phyloP scores from a whole-genome alignment of 2,888 invertebrate genomes.

The Meganola albula region DNA sequence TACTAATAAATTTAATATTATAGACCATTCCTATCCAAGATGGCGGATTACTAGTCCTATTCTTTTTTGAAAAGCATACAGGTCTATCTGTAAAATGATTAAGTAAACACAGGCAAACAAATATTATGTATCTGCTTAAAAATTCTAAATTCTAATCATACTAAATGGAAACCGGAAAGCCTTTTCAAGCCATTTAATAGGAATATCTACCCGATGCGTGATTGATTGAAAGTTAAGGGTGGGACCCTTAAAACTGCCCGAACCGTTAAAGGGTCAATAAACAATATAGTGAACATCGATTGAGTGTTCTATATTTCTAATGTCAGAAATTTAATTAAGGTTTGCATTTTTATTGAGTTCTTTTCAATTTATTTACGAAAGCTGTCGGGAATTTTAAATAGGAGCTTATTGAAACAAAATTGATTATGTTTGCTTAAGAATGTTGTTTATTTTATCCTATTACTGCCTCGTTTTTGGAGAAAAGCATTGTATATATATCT shows the following conservation, averaged over 20 bases:
- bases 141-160: neutral
- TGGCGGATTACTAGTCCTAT: too few species aligned
- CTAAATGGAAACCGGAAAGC: neutral
- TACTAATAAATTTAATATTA: too few species aligned
- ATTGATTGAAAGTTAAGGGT: slow-evolving; percentile 23
- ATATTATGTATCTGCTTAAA: too few species aligned
- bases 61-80: too few species aligned
- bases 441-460: too few species aligned
- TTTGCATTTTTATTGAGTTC: slow-evolving; percentile 1
- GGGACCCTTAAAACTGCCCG: slow-evolving; percentile 16
- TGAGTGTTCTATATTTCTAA: slow-evolving; percentile 14
- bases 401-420: too few species aligned
- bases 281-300: slow-evolving; percentile 19
- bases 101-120: too few species aligned
- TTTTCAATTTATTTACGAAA: neutral
- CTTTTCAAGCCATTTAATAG: slow-evolving; percentile 9
- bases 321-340: slow-evolving; percentile 15
- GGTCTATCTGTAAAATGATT: too few species aligned
- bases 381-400: slow-evolving; percentile 4
- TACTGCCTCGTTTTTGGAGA: too few species aligned
- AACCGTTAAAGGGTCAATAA: slow-evolving; percentile 27
- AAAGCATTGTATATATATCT: too few species aligned
- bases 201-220: slow-evolving; percentile 16
- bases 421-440: too few species aligned
- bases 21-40: too few species aligned